Percentiles rank a stretch among this genome's conserved stretches.
Evolutionary conservation across 2,797 vertebrate genomes (phyloP).

Genomic region (Stomatorhinus walkeri): DNA sequence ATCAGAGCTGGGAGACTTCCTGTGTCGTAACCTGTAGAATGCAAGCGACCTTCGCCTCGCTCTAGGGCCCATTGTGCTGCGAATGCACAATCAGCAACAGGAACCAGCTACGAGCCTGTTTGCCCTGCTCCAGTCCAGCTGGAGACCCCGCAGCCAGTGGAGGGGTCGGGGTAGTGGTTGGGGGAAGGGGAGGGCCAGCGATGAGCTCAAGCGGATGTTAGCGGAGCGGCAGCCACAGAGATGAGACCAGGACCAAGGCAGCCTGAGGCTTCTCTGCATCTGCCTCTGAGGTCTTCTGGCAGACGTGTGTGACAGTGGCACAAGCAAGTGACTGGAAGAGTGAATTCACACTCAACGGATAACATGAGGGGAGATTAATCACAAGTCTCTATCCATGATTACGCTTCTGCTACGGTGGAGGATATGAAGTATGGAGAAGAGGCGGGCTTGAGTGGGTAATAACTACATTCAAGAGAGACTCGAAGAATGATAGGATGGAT

Average conservation of each 20-base stretch:
- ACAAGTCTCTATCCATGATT: background rate
- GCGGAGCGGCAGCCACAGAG: background rate
- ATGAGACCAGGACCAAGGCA: background rate
- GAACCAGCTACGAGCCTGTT: slow-evolving; percentile 21
- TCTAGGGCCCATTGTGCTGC: slow-evolving; percentile 37
- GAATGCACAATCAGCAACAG: slow-evolving; percentile 41
- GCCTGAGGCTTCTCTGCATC: background rate
- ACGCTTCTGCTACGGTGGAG: background rate
- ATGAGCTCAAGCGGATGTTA: background rate
- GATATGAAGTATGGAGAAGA: slow-evolving; percentile 6
- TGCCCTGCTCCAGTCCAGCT: background rate
- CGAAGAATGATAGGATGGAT: slow-evolving; percentile 31
- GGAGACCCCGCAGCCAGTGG: background rate
- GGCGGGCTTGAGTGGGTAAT: background rate
- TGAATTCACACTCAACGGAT: background rate
- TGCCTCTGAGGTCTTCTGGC: background rate
- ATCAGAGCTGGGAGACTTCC: slow-evolving; percentile 51
- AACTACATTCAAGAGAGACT: slow-evolving; percentile 26
- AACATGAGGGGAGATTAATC: background rate
- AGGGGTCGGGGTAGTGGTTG: background rate
- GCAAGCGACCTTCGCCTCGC: slow-evolving; percentile 29
- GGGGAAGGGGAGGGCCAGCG: background rate
- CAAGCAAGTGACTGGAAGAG: background rate
- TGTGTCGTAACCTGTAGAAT: slow-evolving; percentile 29
- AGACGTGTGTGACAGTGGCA: background rate